Base-by-base conservation (phyloP, 92 coral and sea anemone genomes). In the Parazoanthus atlanticus region DNA sequence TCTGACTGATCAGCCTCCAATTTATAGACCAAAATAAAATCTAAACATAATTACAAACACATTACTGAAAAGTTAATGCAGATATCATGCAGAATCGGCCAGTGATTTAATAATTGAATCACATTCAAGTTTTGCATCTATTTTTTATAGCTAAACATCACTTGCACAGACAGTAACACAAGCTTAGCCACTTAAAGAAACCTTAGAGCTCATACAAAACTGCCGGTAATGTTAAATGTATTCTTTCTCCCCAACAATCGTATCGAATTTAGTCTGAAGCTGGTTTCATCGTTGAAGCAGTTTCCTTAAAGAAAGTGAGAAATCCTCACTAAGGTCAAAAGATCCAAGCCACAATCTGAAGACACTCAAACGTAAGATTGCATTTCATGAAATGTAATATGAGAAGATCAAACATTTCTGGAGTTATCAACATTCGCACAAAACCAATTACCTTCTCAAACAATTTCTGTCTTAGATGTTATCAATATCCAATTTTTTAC, bases 401-500 rank as follows among this genome's bases (percentile, higher is more conserved):
- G 26, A 41, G n/a, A 17, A 26, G 54, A 41, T 40, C 77, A 38
- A 38, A 67, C 34, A 65, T 3, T 19, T 8, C 76, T 31, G 15
- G 38, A 65, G 31, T 65, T 67, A 6, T 71, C 76, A 84, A 64
- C 77, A 67, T 84, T 84, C 87, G 41, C 67, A 8, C 78, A 83
- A 83, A 82, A 26, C 77, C 56, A 83, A 67, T 83, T 67, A 84
- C 40, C 40, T 21, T 28, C 78, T 70, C 56, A 69, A 70, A 84
- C 79, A 84, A 8, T 25, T 69, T 84, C 58, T 43, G 67, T 54
- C 38, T 40, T 41, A 71, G 64, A 67, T 84, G 64, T 71, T 67
- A 83, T 83, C 77, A 83, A 83, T 43, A 29, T 84, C 87, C 74
- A 71, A 84, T 84, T 70, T 46, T 31, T 74, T 52, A 25, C 78